Base-by-base conservation (phyloP, 2,888 invertebrate species). In the Seira ritae region DNA sequence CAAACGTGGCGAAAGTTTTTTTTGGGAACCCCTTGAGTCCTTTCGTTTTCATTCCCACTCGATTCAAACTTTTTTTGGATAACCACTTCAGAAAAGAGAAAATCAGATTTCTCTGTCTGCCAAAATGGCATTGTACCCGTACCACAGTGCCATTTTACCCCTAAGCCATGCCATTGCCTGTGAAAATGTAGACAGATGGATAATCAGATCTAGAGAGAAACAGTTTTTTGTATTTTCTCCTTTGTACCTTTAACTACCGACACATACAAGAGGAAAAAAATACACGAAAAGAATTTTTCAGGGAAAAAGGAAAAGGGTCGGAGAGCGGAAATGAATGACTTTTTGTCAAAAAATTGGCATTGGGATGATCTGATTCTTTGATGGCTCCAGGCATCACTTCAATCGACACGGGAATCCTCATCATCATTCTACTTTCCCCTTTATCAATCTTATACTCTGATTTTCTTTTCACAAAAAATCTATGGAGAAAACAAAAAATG, bases 311-410 rank as follows among this genome's bases (percentile, higher is more conserved):
- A 55, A 76, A 37, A 60, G 42, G 70, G 77, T 77, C 62, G 62
- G 65, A n/a, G 66, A 20, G 42, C 12, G 84, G 68, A 79, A 84
- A 84, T 80, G 76, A 80, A 80, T 84, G 79, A 75, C 72, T 75
- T 80, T 84, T 79, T 76, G 76, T 80, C 72, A 76, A 80, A 84
- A 42, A 42, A 84, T 72, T 84, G 75, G 80, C 72, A 71, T 72
- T 72, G 80, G 78, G 74, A 80, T 80, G 73, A 84, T 84, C 75
- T 71, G 80, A 80, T 80, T 71, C 78, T 23, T 23, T 67, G 66
- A 50, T 20, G 19, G 24, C 67, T 55, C 67, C 23, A 55, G 20
- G 50, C 24, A 75, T 1, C 67, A 50, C 42, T 8, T 42, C 12
- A 19, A 15, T 37, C 70, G 62, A 70, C 60, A 24, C n/a, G 69